phyloP scores from a whole-genome alignment of 92 coral and sea anemone species.

The Anthopleura xanthogrammica region DNA sequence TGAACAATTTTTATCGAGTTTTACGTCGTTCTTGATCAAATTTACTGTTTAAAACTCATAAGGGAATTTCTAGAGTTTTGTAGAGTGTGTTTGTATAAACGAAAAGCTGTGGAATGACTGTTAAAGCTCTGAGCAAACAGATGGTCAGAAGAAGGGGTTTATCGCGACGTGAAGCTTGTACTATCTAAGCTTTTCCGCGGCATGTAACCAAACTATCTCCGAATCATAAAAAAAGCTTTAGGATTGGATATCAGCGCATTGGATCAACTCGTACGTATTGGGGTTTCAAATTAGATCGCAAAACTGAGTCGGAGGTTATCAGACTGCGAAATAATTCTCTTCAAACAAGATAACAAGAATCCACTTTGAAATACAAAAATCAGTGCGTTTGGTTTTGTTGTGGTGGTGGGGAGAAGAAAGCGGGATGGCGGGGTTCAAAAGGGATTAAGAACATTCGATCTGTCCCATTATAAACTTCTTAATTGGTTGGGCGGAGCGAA shows the following conservation, averaged over 20 bases:
- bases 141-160: conserved; percentile 35
- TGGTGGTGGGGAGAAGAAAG: conserved; percentile 35
- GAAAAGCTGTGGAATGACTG: conserved; percentile 1
- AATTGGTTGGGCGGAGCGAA: conserved; percentile 85
- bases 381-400: conserved; percentile 24
- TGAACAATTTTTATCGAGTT: background rate
- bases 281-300: conserved; percentile 4
- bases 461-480: conserved; percentile 71
- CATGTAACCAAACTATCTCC: conserved; percentile 51
- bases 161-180: conserved; percentile 23
- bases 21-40: background rate
- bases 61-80: background rate
- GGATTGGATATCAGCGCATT: conserved; percentile 20
- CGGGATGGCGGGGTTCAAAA: conserved; percentile 50
- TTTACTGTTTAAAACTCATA: background rate
- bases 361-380: conserved; percentile 12
- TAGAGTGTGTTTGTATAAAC: conserved; percentile 8
- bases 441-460: conserved; percentile 62
- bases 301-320: conserved; percentile 24
- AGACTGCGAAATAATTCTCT: conserved; percentile 8
- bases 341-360: conserved; percentile 26
- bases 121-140: conserved; percentile 40
- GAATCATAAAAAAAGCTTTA: conserved; percentile 4
- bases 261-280: conserved; percentile 6
- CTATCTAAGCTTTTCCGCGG: conserved; percentile 50